Evolutionary conservation across 1,140 invertebrate species (phyloP), one percentile per base, ranked within the genome.

Genomic region (Solenopsis fugax): DNA sequence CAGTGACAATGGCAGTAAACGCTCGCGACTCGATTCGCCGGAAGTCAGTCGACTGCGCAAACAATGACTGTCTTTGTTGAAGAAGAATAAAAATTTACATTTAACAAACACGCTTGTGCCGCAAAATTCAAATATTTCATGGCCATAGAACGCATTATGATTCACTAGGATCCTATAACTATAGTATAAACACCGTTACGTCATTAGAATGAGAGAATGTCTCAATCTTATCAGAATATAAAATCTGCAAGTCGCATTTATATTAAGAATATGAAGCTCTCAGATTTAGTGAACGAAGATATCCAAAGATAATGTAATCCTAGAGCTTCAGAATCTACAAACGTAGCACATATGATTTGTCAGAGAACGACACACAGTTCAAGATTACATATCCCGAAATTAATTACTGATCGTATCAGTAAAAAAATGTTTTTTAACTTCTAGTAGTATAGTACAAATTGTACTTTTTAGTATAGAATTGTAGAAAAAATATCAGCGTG

Each of bases 1-100:
- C 85, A 90, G 88, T 89, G 78, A 80, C 62, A 86, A 80, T 90
- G 88, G 88, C 89, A 90, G 89, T 90, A 87, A 91, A 91, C 56
- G 85, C 90, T 84, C 54, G 29, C 69, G 45, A 84, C 2, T 72
- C 69, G 12, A 72, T 48, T 82, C 41, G 52, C 37, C 18, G 16
- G 18, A 56, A 82, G 67, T 21, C 54, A 72, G 52, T 82, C 67
- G 12, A 82, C 6, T 5, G 12, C 21, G 6, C 41, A 52, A 24
- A 65, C 10, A 64, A 65, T 62, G 13, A 12, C 56, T 16, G 4
- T 29, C 13, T 80, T 50, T 80, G 12, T 21, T 10, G 7, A 58
- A 76, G 3, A 24, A 16, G 18, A 45, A 76, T 10, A 16, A 67
- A 52, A 65, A 76, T 24, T 37, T 75, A n/a, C 4, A 58, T 56